phyloP scores from a whole-genome alignment of 1,140 invertebrate species.

The Drosophila lini region DNA sequence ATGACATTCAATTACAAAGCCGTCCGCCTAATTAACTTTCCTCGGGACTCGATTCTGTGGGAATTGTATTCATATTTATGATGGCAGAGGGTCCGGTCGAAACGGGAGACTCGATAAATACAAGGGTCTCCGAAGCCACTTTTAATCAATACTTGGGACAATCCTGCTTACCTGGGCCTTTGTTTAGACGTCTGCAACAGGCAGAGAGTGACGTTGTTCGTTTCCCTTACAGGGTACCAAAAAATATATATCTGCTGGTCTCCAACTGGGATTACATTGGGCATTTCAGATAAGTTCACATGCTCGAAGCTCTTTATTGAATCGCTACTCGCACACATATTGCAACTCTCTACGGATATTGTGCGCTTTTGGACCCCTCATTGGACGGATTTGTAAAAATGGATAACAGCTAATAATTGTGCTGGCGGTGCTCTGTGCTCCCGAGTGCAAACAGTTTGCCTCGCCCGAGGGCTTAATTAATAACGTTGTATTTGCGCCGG shows the following conservation, averaged over 20 bases:
- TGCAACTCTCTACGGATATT: slow-evolving; percentile 6
- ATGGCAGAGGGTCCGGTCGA: not conserved
- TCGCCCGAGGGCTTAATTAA: slow-evolving; percentile 69
- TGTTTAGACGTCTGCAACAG: slow-evolving; percentile 24
- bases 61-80: slow-evolving; percentile 13
- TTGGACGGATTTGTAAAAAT: slow-evolving; percentile 26
- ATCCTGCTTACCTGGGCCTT: slow-evolving; percentile 1
- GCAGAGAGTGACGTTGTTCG: slow-evolving; percentile 2
- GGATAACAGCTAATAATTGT: slow-evolving; percentile 60
- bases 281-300: slow-evolving; percentile 2
- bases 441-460: slow-evolving; percentile 47
- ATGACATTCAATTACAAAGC: slow-evolving; percentile 69
- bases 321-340: slow-evolving; percentile 16
- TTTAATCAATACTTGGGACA: slow-evolving; percentile 26
- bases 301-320: slow-evolving; percentile 24
- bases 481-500: slow-evolving; percentile 63
- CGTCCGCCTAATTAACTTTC: slow-evolving; percentile 22
- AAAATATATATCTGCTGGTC: not conserved
- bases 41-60: slow-evolving; percentile 4
- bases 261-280: not conserved
- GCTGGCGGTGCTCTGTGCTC: slow-evolving; percentile 22
- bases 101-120: not conserved
- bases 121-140: slow-evolving; percentile 35
- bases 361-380: slow-evolving; percentile 16
- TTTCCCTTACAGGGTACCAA: slow-evolving; percentile 7